Conservation (phyloP, 1,140 invertebrate species). For the Physella acuta region DNA sequence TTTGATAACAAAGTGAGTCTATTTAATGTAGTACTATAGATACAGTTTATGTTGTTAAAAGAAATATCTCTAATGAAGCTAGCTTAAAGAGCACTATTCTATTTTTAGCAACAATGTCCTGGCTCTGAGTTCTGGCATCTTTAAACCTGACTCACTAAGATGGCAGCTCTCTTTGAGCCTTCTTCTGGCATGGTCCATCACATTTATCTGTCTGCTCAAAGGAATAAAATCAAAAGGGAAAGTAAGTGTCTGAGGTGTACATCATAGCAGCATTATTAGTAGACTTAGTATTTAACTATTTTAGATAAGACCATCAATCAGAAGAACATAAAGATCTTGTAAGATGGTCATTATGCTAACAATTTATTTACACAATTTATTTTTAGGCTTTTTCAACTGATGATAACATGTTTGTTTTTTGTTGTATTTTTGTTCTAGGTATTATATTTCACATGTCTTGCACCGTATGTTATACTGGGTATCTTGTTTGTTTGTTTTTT, state of each 20-base stretch:
- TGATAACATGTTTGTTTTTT: too few species aligned
- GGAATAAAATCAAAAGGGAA: slow-evolving; percentile 52
- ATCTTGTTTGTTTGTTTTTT: slow-evolving; percentile 48
- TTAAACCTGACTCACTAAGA: slow-evolving; percentile 40
- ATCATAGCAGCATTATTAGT: too few species aligned
- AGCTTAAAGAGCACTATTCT: not conserved
- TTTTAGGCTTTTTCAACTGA: too few species aligned
- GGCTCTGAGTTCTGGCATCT: slow-evolving; percentile 48
- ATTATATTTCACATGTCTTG: slow-evolving; percentile 71
- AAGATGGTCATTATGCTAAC: too few species aligned
- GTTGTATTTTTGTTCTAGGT: slow-evolving; percentile 28
- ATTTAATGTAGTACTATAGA: too few species aligned
- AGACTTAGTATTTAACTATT: too few species aligned
- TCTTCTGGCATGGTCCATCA: slow-evolving; percentile 46
- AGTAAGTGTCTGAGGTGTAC: slow-evolving; percentile 37
- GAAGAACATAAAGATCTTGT: too few species aligned
- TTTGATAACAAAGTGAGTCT: too few species aligned
- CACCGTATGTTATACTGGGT: slow-evolving; percentile 58
- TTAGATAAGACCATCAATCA: too few species aligned
- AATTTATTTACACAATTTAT: too few species aligned
- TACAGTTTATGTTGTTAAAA: too few species aligned
- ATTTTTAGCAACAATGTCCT: slow-evolving; percentile 41
- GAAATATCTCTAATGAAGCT: too few species aligned
- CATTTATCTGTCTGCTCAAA: slow-evolving; percentile 49
- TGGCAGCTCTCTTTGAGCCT: slow-evolving; percentile 49